These are phyloP conservation scores for Galaxea fascicularis DNA, from an alignment of 92 coral and sea anemone genomes.

Conservation along the genomic window DNA sequence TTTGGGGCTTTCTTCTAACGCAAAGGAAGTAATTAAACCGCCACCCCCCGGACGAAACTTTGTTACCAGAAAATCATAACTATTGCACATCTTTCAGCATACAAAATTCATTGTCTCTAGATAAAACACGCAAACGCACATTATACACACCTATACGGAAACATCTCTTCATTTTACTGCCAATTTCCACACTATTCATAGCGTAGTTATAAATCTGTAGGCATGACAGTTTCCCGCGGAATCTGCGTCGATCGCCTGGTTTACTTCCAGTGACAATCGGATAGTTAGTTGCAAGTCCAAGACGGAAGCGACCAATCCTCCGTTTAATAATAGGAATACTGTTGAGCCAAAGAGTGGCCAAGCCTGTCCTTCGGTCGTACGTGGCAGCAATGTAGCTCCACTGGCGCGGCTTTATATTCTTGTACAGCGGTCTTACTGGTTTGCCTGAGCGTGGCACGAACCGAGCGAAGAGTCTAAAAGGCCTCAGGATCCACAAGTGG, in stretches of 20 bases:
- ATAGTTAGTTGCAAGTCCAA: conserved; percentile 60
- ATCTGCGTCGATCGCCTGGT: conserved; percentile 65
- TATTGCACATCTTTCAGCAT: no score
- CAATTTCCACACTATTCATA: conserved; percentile 45
- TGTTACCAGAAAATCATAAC: no score
- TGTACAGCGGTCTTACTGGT: conserved; percentile 29
- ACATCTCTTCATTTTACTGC: conserved; percentile 47
- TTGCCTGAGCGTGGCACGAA: conserved; percentile 50
- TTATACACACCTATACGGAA: conserved; percentile 49
- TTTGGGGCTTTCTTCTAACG: no score
- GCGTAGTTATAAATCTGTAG: conserved; percentile 61
- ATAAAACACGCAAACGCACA: background rate
- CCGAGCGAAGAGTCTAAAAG: conserved; percentile 36
- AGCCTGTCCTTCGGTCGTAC: conserved; percentile 53
- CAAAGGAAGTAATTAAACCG: no score
- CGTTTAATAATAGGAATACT: conserved; percentile 32
- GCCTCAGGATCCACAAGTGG: conserved; percentile 42
- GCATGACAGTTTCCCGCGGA: conserved; percentile 66
- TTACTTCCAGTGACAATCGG: conserved; percentile 60
- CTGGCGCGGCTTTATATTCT: conserved; percentile 38
- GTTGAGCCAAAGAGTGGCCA: conserved; percentile 57
- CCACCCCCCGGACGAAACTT: no score
- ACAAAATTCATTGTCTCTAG: no score
- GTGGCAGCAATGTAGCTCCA: conserved; percentile 73
- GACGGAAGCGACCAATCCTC: conserved; percentile 38